Base-by-base conservation (phyloP, 2,797 vertebrate genomes). In the Crocidura indochinensis region DNA sequence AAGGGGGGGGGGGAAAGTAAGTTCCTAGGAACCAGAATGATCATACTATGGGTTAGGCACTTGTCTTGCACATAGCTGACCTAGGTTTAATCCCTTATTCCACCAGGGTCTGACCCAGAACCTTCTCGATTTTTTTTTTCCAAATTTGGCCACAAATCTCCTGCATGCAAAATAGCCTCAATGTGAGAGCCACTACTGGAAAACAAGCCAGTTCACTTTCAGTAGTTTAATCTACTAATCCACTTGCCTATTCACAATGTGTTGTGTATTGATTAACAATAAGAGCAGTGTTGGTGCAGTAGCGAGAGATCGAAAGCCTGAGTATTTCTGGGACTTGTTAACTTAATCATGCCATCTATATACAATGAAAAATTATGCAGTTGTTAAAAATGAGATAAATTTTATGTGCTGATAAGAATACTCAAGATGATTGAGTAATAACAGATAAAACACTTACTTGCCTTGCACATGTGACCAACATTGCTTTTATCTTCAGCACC, bases 301-400 rank as follows among this genome's bases (percentile, higher is more conserved):
- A 53, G 76, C 38, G 44, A 74, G 69, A 80, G 19, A 38, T 38
- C 46, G 19, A 76, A 78, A 69, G 75, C n/a, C 22, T 71, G 51
- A 69, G 68, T 75, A 9, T 75, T 78, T 64, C 51, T 60, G 27
- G 20, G 64, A 64, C 27, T 53, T 71, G 6, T 51, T 83, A 82
- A 90, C 49, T 83, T 49, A 68, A 64, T 64, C 15, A 64, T 53
- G 31, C 8, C 56, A 49, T 1, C n/a, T 65, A 49, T 19, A n/a
- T 22, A 69, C 76, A 62, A 46, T 10, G 84, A 73, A 76, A 79
- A 85, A 80, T 46, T 62, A 88, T 26, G 53, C 8, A 84, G 49
- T 74, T 44, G 19, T 88, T 78, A 65, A 85, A 91, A 91, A 88
- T 8, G 29, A 69, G 29, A 29, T 20, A 15, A 62, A 79, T 56